These are phyloP conservation scores for Urosaurus nigricauda DNA, from an alignment of 2,797 vertebrate genomes.

Conservation along the genomic window DNA sequence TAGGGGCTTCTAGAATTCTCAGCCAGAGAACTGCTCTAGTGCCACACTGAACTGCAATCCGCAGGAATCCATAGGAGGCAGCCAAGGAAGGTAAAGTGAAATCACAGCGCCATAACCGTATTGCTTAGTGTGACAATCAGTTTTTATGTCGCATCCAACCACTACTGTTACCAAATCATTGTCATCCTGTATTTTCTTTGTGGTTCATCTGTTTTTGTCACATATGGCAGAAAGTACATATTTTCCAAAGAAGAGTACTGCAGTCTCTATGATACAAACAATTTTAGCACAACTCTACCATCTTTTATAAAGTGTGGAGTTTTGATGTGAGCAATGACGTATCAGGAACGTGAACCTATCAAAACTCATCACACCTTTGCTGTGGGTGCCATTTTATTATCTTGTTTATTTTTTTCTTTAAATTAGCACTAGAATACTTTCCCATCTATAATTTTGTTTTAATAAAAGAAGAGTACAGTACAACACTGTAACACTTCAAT, in stretches of 20 bases:
- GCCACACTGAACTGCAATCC: too few species aligned
- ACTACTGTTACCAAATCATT: neutral
- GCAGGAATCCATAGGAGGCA: too few species aligned
- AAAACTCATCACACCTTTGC: neutral
- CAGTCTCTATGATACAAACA: neutral
- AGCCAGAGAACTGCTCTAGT: too few species aligned
- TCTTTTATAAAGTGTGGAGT: neutral
- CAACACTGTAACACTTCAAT: neutral
- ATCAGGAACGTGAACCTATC: neutral
- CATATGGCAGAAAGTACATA: neutral
- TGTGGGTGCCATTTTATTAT: neutral
- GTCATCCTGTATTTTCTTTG: neutral
- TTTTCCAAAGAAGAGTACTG: neutral
- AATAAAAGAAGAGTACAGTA: neutral
- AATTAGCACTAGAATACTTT: neutral
- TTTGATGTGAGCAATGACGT: neutral
- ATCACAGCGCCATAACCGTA: too few species aligned
- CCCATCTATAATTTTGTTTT: neutral
- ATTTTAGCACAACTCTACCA: neutral
- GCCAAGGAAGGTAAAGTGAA: too few species aligned
- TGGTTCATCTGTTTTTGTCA: neutral
- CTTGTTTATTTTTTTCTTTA: neutral
- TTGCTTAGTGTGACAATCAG: neutral
- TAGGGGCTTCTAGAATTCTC: too few species aligned
- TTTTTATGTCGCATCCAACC: neutral